Base-by-base conservation (phyloP, 2,888 invertebrate genomes). In the Stramonita haemastoma region DNA sequence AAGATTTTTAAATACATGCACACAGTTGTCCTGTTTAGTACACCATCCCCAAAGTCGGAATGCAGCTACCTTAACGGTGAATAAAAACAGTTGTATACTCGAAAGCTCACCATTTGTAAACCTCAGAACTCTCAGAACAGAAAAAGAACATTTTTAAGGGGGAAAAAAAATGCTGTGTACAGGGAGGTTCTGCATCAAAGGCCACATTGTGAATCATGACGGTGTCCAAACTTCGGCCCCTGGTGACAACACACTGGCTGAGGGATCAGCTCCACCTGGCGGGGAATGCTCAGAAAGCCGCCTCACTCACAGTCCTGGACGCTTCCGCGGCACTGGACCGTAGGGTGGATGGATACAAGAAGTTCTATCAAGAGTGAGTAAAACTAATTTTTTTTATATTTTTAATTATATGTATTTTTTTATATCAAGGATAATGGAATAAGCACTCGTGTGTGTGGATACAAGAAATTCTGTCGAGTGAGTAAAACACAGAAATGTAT, bases 171-270 rank as follows among this genome's bases (percentile, higher is more conserved):
- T n/a, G n/a, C n/a, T 73, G 17, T 29, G 15, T 19, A 34, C 29
- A 34, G 34, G 6, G 11, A 83, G 13, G 5, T 46, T 11, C 8
- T 46, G 19, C 8, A 2, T 56, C 13, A n/a, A 29, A 29, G 84
- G 13, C 1, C 6, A 15, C 17, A 22, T 86, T 13, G 19, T 36
- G 34, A 34, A 46, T 29, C n/a, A 87, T 22, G 56, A 89, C 87
- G 90, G 90, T 90, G 22, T n/a, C 87, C 4, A 89, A 79, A 15
- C 56, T 91, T 36, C 34, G 90, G 34, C 91, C 93, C 17, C 84
- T 93, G 87, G 93, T 93, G 13, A 92, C 92, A n/a, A 93, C 93
- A 22, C 90, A 91, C 77, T 93, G 93, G 93, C 89, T 93, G 29
- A 86, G 91, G 29, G 92, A 93, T 29, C 92, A 93, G 77, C 86